These are phyloP conservation scores for Arion vulgaris DNA, from an alignment of 1,140 invertebrate species.

Conservation along the genomic window DNA sequence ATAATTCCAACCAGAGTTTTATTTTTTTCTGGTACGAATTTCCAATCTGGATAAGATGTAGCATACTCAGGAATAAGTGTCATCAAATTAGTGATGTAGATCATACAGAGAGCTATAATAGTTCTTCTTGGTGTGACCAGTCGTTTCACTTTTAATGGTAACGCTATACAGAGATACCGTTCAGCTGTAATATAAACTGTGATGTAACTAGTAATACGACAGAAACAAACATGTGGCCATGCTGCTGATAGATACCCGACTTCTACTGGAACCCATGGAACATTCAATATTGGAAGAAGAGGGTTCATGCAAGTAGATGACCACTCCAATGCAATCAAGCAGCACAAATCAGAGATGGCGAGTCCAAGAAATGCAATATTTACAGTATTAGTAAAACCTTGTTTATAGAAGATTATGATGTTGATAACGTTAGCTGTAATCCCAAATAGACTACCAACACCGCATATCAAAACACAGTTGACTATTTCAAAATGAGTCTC, in stretches of 20 bases:
- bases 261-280: background rate
- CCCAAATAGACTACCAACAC: background rate
- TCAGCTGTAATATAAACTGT: no score
- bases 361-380: no score
- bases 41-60: background rate
- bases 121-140: background rate
- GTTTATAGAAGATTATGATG: conserved; percentile 6
- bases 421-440: background rate
- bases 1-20: background rate
- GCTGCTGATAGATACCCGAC: background rate
- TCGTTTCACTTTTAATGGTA: conserved; percentile 19
- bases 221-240: no score
- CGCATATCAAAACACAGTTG: background rate
- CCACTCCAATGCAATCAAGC: no score
- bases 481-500: no score
- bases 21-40: conserved; percentile 14
- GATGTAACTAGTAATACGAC: background rate
- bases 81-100: background rate
- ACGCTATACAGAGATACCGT: conserved; percentile 18
- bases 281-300: background rate
- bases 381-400: no score
- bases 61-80: background rate
- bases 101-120: background rate
- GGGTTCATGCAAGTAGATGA: no score
- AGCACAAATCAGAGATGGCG: no score